phyloP scores from a whole-genome alignment of 37 sponge, comb jelly and placozoan genomes.

The Amphimedon queenslandica region DNA sequence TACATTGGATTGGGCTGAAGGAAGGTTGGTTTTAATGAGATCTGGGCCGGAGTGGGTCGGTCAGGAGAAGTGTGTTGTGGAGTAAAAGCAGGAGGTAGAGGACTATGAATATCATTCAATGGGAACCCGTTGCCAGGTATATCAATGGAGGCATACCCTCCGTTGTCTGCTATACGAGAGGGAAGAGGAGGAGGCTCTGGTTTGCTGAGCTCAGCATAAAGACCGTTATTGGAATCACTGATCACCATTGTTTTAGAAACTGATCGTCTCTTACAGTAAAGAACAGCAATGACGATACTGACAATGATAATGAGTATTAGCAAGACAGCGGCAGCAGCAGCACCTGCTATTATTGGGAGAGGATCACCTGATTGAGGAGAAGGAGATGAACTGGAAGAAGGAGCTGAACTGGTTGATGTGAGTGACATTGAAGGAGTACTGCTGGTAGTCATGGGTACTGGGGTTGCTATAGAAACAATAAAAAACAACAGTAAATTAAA shows the following conservation, averaged over 20 bases:
- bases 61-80: slow-evolving; percentile 1
- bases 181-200: slow-evolving; percentile 46
- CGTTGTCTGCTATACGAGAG: neutral
- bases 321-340: neutral
- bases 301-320: slow-evolving; percentile 12
- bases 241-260: neutral
- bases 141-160: neutral
- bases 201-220: slow-evolving; percentile 39
- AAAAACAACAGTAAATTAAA: no score
- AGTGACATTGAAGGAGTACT: neutral
- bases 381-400: neutral
- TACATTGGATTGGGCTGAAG: slow-evolving; percentile 53
- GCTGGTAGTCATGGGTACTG: neutral
- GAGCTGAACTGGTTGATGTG: neutral
- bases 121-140: slow-evolving; percentile 20
- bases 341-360: neutral
- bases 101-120: neutral
- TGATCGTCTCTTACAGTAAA: neutral
- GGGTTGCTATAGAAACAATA: neutral
- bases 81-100: neutral
- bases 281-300: neutral
- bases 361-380: neutral
- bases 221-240: slow-evolving; percentile 4
- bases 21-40: slow-evolving; percentile 1
- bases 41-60: slow-evolving; percentile 6